A percentile compares a stretch with the other conserved stretches of the same genome.
These are phyloP conservation scores for Hydrotaea diabolus DNA, from an alignment of 2,888 invertebrate genomes.

Conservation along the genomic window DNA sequence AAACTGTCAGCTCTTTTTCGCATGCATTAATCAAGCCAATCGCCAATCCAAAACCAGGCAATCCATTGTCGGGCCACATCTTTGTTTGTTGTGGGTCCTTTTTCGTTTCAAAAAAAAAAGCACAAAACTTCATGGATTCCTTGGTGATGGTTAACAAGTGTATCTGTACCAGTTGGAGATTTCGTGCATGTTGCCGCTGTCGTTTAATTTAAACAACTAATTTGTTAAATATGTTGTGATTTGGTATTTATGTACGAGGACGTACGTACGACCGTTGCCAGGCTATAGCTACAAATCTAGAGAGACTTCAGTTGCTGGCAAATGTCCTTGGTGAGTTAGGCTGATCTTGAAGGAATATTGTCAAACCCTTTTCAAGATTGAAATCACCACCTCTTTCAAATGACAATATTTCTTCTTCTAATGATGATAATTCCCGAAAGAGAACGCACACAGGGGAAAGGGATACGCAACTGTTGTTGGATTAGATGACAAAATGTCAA, in stretches of 20 bases:
- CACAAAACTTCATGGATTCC: not conserved
- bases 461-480: not conserved
- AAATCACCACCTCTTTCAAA: constrained; percentile 61
- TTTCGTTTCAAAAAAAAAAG: not conserved
- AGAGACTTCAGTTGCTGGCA: not conserved
- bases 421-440: constrained; percentile 43
- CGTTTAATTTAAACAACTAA: constrained; percentile 61
- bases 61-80: not conserved
- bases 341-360: constrained; percentile 75
- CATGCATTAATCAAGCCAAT: constrained; percentile 68
- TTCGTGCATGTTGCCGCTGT: constrained; percentile 56
- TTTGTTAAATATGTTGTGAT: constrained; percentile 69
- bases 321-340: not conserved
- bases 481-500: constrained; percentile 31
- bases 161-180: constrained; percentile 14
- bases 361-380: constrained; percentile 78
- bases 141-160: constrained; percentile 55
- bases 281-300: not conserved
- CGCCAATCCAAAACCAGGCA: not conserved
- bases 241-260: constrained; percentile 68
- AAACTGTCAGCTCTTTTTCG: constrained; percentile 70
- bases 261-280: constrained; percentile 3
- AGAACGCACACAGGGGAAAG: not conserved
- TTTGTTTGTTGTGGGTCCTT: constrained; percentile 23
- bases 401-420: constrained; percentile 64